Evolutionary conservation across 2,888 invertebrate genomes (phyloP).

Genomic region (Tuta absoluta): DNA sequence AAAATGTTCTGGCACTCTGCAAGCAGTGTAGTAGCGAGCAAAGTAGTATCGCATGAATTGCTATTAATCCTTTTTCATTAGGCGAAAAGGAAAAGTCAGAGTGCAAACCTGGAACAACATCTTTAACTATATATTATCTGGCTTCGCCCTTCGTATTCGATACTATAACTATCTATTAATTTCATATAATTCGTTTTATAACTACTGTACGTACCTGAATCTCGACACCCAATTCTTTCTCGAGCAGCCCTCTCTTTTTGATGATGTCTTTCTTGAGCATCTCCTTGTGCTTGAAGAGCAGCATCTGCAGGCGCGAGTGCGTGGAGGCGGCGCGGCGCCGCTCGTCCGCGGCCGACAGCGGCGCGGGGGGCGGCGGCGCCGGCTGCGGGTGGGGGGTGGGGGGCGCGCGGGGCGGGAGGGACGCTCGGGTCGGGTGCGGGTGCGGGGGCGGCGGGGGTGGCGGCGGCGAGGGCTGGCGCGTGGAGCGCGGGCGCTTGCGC

Average conservation of each 20-base stretch:
- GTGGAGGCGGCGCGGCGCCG: conserved; percentile 79
- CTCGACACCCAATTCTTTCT: conserved; percentile 93
- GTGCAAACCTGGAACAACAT: no score
- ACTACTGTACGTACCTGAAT: conserved; percentile 84
- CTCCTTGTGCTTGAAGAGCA: conserved; percentile 94
- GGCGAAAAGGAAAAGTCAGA: no score
- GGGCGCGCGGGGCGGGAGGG: conserved; percentile 34
- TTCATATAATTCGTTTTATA: conserved; percentile 2
- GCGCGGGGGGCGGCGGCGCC: conserved; percentile 39
- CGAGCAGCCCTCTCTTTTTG: conserved; percentile 92
- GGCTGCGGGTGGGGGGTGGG: conserved; percentile 25
- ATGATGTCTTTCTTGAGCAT: conserved; percentile 95
- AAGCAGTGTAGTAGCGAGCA: no score
- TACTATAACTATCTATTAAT: no score
- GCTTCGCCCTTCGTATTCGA: no score
- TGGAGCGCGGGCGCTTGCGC: conserved; percentile 53
- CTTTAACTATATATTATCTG: no score
- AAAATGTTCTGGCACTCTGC: no score
- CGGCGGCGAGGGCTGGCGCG: conserved; percentile 41
- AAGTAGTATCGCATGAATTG: no score
- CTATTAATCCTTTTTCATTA: no score
- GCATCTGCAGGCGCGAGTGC: conserved; percentile 84
- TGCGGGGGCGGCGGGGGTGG: conserved; percentile 40
- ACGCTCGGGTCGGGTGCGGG: conserved; percentile 64
- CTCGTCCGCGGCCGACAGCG: conserved; percentile 60